A percentile compares a stretch with the other conserved stretches of the same genome.
phyloP scores from a whole-genome alignment of 1,140 invertebrate species.

The Sitophilus oryzae region DNA sequence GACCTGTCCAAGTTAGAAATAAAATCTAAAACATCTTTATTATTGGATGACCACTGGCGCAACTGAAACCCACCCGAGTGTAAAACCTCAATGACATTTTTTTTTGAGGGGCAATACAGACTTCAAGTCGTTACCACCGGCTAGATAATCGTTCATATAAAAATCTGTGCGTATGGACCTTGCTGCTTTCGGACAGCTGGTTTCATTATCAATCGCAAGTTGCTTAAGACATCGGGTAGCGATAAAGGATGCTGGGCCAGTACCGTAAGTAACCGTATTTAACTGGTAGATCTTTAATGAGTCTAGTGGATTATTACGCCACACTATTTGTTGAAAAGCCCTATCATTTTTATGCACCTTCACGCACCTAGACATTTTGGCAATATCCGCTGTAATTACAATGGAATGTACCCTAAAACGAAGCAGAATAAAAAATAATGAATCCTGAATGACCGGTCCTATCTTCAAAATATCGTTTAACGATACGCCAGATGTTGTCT shows the following conservation, averaged over 20 bases:
- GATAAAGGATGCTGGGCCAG: slow-evolving; percentile 29
- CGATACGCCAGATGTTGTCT: slow-evolving; percentile 25
- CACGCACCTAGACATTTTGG: slow-evolving; percentile 44
- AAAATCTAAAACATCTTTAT: not conserved
- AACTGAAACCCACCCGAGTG: slow-evolving; percentile 32
- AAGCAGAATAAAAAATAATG: slow-evolving; percentile 21
- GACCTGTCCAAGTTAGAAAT: not conserved
- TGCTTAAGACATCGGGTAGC: slow-evolving; percentile 29
- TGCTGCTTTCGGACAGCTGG: slow-evolving; percentile 22
- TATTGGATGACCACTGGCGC: slow-evolving; percentile 42
- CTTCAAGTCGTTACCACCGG: slow-evolving; percentile 27
- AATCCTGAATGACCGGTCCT: slow-evolving; percentile 30
- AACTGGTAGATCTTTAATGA: slow-evolving; percentile 19
- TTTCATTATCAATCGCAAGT: slow-evolving; percentile 22
- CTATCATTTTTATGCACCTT: slow-evolving; percentile 33
- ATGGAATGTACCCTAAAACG: slow-evolving; percentile 38
- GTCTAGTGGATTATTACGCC: slow-evolving; percentile 30
- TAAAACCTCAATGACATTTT: slow-evolving; percentile 15
- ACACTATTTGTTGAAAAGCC: slow-evolving; percentile 44
- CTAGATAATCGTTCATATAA: slow-evolving; percentile 44
- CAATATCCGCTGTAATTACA: slow-evolving; percentile 33
- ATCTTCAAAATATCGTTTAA: slow-evolving; percentile 31
- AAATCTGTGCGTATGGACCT: slow-evolving; percentile 29
- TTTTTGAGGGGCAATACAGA: slow-evolving; percentile 16
- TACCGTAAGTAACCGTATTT: slow-evolving; percentile 37